Evolutionary conservation across 2,113 vertebrate species (phyloP).

Genomic region (Pachyramphus minor): DNA sequence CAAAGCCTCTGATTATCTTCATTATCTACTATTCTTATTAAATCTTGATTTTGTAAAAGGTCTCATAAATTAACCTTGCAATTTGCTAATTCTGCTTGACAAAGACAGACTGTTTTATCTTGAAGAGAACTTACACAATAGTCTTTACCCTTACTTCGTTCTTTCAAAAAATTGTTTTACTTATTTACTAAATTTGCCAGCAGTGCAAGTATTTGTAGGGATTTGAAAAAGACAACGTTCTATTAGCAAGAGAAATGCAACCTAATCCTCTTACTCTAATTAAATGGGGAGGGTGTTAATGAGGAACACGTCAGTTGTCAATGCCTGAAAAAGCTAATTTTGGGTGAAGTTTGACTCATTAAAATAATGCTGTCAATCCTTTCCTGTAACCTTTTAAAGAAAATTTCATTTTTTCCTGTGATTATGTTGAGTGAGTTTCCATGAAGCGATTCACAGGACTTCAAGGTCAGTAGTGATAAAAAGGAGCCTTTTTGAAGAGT

Average conservation of each 20-base stretch:
- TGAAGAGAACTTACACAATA: background rate
- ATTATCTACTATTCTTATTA: background rate
- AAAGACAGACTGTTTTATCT: background rate
- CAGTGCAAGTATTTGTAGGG: background rate
- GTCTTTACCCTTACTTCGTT: background rate
- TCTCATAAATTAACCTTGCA: background rate
- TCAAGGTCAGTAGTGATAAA: background rate
- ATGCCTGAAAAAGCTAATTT: background rate
- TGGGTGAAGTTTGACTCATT: background rate
- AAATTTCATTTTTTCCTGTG: background rate
- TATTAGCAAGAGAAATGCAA: background rate
- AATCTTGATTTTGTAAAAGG: background rate
- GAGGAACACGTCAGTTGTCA: background rate
- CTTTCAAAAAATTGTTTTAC: background rate
- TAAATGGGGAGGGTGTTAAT: background rate
- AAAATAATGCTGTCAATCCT: background rate
- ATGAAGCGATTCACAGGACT: background rate
- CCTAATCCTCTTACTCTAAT: background rate
- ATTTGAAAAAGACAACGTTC: background rate
- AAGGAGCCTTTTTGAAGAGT: background rate
- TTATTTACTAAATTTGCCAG: slow-evolving; percentile 1
- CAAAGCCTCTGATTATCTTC: background rate
- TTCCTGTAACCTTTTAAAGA: background rate
- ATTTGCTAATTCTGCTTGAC: background rate
- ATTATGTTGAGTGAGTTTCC: background rate